These are phyloP conservation scores for Pristionchus japonicus DNA, from an alignment of 2,888 invertebrate species.

Conservation along the genomic window DNA sequence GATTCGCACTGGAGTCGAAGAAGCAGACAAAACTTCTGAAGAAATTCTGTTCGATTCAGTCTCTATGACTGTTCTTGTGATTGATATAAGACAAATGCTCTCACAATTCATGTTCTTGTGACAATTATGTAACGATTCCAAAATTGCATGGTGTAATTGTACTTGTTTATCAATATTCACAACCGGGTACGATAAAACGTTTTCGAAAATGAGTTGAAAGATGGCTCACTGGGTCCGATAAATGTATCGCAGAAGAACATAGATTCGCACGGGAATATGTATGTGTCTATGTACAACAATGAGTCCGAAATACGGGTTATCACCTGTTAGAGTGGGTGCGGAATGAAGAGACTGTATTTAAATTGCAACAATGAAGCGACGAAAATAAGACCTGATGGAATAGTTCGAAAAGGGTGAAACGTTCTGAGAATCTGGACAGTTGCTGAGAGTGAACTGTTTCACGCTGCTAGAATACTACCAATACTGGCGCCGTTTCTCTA, in stretches of 20 bases:
- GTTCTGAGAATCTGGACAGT: constrained; percentile 7
- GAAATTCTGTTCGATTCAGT: constrained; percentile 19
- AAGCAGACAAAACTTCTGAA: constrained; percentile 17
- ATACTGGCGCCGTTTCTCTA: no score
- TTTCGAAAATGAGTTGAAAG: background rate
- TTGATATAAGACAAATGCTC: no score
- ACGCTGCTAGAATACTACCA: background rate
- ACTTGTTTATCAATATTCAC: background rate
- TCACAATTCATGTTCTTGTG: no score
- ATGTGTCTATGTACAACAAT: background rate
- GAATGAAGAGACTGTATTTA: no score
- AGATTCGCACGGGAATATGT: background rate
- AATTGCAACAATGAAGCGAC: background rate
- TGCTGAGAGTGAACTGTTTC: constrained; percentile 4
- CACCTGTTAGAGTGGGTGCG: no score
- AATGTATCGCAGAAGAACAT: background rate
- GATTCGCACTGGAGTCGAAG: background rate
- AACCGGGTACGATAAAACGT: background rate
- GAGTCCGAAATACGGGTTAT: no score
- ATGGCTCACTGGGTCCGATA: constrained; percentile 15
- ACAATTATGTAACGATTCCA: background rate
- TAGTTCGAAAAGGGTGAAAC: background rate
- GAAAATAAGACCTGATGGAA: no score
- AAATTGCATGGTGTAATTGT: background rate
- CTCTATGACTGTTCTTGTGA: constrained; percentile 32